Evolutionary conservation across 2,888 invertebrate genomes (phyloP), one percentile per base, ranked within the genome.

Genomic region (Leptinotarsa rubiginosa): DNA sequence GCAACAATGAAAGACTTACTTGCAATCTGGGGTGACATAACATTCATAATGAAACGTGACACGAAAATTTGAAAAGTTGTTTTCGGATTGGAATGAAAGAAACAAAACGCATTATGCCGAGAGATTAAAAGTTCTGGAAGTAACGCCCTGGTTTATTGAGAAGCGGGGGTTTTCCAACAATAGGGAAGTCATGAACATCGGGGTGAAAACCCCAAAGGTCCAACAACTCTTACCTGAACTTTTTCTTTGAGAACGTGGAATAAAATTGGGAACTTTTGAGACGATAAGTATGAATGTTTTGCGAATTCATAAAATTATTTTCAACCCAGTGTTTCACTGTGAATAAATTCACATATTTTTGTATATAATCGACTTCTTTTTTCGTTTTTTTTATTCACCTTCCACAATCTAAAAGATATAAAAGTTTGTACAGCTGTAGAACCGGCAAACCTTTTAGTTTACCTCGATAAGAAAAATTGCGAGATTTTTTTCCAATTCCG

Each of bases 1-100:
- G 41, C 31, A 62, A 52, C 54, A 73, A 73, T 69, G 69, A 73
- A 73, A 73, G 69, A 69, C 49, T 31, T 69, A 69, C 49, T 31
- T 69, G 64, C 65, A 73, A 47, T 64, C 65, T 65, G 56, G 47
- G 65, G 69, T 69, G 65, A 69, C 54, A 65, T 62, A 52, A 62
- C 73, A 59, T 65, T 47, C 56, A 73, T 65, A 69, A 73, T 65
- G 69, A 65, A 69, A 69, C 69, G 73, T 47, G 69, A 73, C 69
- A 56, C 25, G 64, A 67, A 72, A 67, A 67, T 72, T 67, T 67
- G 65, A 68, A 64, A 64, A 62, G 52, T 47, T 67, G 65, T 73
- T 69, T 25, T 47, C 18, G 56, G 69, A 69, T 73, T 41, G 56
- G 25, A 54, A 56, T 47, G 50, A 54, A 65, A 18, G 49, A 56